A percentile compares a stretch with the other conserved stretches of the same genome.
Conservation (phyloP, 1,140 invertebrate species). For the Tyrophagus putrescentiae region DNA sequence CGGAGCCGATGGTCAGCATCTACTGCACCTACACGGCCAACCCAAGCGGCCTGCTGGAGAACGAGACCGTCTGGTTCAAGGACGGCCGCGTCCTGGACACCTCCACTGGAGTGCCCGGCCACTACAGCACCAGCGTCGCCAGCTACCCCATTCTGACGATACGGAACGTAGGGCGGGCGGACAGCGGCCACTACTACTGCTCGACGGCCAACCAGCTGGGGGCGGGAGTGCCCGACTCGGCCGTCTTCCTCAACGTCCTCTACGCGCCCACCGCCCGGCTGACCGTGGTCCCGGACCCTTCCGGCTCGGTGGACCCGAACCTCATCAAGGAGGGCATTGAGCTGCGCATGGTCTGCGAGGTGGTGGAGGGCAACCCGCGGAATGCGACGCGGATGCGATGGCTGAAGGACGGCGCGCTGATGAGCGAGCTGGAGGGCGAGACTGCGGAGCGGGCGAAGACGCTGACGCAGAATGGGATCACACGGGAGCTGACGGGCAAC, state of each 20-base stretch:
- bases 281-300: constrained; percentile 44
- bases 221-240: constrained; percentile 37
- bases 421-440: constrained; percentile 49
- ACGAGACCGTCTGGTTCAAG: constrained; percentile 26
- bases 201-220: constrained; percentile 57
- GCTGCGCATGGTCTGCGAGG: constrained; percentile 54
- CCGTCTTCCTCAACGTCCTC: constrained; percentile 26
- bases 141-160: constrained; percentile 44
- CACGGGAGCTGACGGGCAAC: constrained; percentile 70
- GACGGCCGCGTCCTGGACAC: constrained; percentile 24
- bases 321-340: constrained; percentile 53
- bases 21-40: constrained; percentile 29
- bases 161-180: constrained; percentile 52
- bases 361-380: constrained; percentile 43
- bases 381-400: constrained; percentile 42
- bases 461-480: constrained; percentile 42
- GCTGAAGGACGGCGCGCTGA: constrained; percentile 51
- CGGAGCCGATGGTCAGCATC: constrained; percentile 23
- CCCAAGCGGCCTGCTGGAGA: constrained; percentile 24
- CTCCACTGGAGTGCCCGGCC: not conserved
- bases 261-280: constrained; percentile 48
- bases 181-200: constrained; percentile 65
- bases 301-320: not conserved
- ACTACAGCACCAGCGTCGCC: constrained; percentile 4
- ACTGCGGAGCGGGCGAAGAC: constrained; percentile 47